Evolutionary conservation across 1,140 invertebrate genomes (phyloP), one percentile per base, ranked within the genome.

Genomic region (Euschistus heros): DNA sequence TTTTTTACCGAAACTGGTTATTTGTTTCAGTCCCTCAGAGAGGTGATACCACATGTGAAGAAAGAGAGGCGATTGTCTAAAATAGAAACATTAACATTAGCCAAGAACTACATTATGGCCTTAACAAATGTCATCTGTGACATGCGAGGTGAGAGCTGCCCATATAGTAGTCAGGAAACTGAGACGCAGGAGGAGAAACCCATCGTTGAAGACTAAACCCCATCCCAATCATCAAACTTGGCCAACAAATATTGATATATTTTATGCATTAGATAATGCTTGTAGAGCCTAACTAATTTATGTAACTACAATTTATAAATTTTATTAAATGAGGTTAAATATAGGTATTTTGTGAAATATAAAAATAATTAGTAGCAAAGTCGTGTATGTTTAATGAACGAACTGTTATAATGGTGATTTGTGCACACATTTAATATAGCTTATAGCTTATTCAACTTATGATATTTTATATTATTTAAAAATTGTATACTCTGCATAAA

Each of bases 51-150:
- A 1, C 89, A 92, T 70, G 87, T 92, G 60, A 87, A 87, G 74
- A 86, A 89, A 80, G 88, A 91, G 72, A 80, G 88, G 65, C 87
- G 89, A 70, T 78, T 92, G 68, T 89, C 88, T 61, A 92, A 92
- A 79, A 92, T 92, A 68, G 90, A 92, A 76, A 92, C 90, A 14
- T 76, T 92, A 18, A 91, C 89, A 17, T 75, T 92, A 73, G 90
- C 90, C 69, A 91, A 91, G 77, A 91, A 92, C 79, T 92, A 92
- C 76, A 92, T 92, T 73, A 91, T 90, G 81, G 90, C 90, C 27
- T 79, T 93, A 68, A 92, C 89, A 59, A 91, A 92, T 76, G 87
- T 91, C 67, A 89, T 92, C 74, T 89, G 86, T 75, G 85, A 87
- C 70, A 87, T 88, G 81, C 77, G 86, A 64, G 85, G 85, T 59